Conservation (phyloP, 2,888 invertebrate genomes). For the Escarpia spicata region DNA sequence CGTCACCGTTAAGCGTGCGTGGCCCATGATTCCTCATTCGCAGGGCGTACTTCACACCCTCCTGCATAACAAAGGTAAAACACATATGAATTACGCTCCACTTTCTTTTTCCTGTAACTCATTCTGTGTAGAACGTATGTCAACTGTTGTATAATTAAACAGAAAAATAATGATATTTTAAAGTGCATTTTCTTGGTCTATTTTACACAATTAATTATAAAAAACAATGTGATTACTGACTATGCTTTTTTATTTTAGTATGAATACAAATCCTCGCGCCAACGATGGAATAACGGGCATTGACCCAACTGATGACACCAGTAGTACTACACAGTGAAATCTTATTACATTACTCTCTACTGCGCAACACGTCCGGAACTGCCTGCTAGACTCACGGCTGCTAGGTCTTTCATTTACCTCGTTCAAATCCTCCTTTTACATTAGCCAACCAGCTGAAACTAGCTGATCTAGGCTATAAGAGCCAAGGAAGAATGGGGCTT, state of each 20-base stretch:
- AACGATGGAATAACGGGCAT: too few relatives aligned
- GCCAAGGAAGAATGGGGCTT: too few relatives aligned
- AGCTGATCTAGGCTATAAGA: too few relatives aligned
- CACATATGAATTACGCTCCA: background rate
- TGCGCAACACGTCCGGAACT: too few relatives aligned
- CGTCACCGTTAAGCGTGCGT: slow-evolving; percentile 93
- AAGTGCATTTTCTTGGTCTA: background rate
- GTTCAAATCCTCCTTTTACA: too few relatives aligned
- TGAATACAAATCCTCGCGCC: background rate
- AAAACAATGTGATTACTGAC: background rate
- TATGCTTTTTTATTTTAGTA: too few relatives aligned
- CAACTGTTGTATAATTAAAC: background rate
- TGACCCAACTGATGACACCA: too few relatives aligned
- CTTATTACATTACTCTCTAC: too few relatives aligned
- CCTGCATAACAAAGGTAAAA: slow-evolving; percentile 67
- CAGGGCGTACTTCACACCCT: slow-evolving; percentile 88
- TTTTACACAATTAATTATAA: background rate
- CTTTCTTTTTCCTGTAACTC: background rate
- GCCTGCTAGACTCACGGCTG: too few relatives aligned
- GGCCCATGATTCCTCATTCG: slow-evolving; percentile 89
- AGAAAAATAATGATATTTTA: background rate
- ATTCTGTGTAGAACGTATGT: background rate
- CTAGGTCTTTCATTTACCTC: too few relatives aligned
- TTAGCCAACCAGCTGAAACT: too few relatives aligned
- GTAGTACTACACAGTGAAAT: too few relatives aligned